phyloP scores from a whole-genome alignment of 1,140 invertebrate genomes.

The Antheraea pernyi region DNA sequence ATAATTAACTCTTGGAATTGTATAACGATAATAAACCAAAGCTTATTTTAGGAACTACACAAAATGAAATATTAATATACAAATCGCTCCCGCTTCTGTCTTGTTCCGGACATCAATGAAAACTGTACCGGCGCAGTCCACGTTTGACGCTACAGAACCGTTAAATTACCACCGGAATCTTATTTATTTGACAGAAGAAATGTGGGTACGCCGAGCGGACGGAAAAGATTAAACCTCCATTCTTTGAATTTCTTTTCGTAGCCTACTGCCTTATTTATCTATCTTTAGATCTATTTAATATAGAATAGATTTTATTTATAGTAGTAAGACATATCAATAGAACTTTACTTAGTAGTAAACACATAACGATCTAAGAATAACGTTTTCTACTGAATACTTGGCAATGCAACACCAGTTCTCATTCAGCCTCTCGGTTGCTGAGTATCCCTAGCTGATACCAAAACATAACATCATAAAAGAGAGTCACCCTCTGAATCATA shows the following conservation, averaged over 20 bases:
- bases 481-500: too few species aligned
- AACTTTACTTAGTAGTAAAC: too few species aligned
- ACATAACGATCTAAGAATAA: too few species aligned
- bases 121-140: constrained; percentile 27
- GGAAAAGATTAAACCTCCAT: constrained; percentile 12
- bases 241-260: constrained; percentile 3
- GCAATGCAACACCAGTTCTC: too few species aligned
- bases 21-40: too few species aligned
- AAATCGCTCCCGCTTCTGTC: not conserved
- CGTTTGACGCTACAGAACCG: constrained; percentile 32
- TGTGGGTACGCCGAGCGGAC: constrained; percentile 16
- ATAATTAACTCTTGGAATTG: too few species aligned
- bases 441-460: too few species aligned
- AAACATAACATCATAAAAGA: too few species aligned
- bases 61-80: not conserved
- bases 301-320: not conserved
- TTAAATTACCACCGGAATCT: constrained; percentile 37
- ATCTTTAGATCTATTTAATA: not conserved
- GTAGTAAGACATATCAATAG: too few species aligned
- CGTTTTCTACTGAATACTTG: too few species aligned
- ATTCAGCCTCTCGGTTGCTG: too few species aligned
- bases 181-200: constrained; percentile 33
- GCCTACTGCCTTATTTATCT: not conserved
- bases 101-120: constrained; percentile 11
- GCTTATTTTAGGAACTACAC: not conserved